A percentile compares a stretch with the other conserved stretches of the same genome.
Evolutionary conservation across 2,797 vertebrate species (phyloP).

Genomic region (Lepus oiostolus): DNA sequence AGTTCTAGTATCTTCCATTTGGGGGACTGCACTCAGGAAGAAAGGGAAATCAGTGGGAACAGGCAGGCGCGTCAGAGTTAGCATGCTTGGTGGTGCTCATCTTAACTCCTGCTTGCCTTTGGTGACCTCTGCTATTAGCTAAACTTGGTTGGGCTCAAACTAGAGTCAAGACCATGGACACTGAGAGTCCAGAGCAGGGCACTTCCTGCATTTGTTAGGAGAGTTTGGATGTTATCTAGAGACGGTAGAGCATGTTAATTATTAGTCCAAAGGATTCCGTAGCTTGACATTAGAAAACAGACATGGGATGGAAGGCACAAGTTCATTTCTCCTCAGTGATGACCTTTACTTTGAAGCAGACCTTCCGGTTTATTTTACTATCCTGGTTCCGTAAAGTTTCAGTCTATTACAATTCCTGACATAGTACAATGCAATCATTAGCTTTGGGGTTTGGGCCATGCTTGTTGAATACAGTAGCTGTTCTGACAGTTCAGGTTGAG

Average conservation of each 20-base stretch:
- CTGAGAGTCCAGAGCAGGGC: not conserved
- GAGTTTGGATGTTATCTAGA: slow-evolving; percentile 20
- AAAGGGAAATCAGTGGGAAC: not conserved
- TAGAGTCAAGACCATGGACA: not conserved
- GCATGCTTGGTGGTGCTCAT: not conserved
- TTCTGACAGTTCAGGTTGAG: not conserved
- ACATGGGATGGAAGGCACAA: not conserved
- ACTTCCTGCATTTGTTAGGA: not conserved
- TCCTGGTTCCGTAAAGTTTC: not conserved
- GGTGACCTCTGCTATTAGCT: not conserved
- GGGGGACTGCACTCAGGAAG: not conserved
- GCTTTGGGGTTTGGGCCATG: not conserved
- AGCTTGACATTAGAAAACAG: slow-evolving; percentile 16
- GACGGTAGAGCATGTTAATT: not conserved
- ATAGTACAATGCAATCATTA: not conserved
- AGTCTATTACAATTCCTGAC: not conserved
- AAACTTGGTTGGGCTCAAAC: not conserved
- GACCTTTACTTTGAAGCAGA: slow-evolving; percentile 1
- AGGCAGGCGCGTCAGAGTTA: not conserved
- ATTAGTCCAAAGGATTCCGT: not conserved
- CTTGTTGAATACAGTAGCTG: not conserved
- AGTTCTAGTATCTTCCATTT: not conserved
- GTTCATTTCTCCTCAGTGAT: not conserved
- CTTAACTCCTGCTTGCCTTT: not conserved
- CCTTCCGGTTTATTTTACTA: not conserved